phyloP scores from a whole-genome alignment of 2,888 invertebrate genomes.

The Xestia sexstrigata region DNA sequence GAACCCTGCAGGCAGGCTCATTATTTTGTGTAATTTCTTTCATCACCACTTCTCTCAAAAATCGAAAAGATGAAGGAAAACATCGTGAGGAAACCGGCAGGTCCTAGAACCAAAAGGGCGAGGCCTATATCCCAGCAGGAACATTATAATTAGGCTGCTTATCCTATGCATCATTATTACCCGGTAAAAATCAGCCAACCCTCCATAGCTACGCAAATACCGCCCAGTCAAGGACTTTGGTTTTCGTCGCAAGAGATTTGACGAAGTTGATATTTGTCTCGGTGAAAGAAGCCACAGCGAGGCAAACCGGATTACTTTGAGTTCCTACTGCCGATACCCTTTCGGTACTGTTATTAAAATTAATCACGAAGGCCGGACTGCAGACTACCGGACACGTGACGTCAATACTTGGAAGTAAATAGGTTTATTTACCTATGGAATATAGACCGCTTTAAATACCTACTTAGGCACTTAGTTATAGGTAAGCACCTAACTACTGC shows the following conservation, averaged over 20 bases:
- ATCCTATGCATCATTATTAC: neutral
- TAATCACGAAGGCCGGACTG: conserved; percentile 60
- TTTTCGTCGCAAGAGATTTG: conserved; percentile 33
- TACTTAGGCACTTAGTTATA: neutral
- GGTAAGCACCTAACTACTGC: neutral
- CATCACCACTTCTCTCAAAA: neutral
- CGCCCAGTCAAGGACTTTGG: conserved; percentile 39
- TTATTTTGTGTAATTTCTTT: neutral
- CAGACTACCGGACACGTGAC: conserved; percentile 55
- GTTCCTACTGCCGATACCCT: conserved; percentile 66
- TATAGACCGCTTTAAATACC: neutral
- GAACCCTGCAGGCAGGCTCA: neutral
- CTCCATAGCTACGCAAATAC: conserved; percentile 13
- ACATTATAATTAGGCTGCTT: too few species aligned
- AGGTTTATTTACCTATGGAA: conserved; percentile 7
- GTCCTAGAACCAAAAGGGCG: neutral
- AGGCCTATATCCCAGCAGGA: too few species aligned
- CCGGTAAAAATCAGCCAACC: neutral
- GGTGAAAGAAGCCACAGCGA: conserved; percentile 67
- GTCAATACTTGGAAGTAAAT: conserved; percentile 30
- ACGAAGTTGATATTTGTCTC: conserved; percentile 43
- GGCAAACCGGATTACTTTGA: conserved; percentile 64
- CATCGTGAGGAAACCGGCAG: neutral
- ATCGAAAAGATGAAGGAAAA: neutral
- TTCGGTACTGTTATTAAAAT: conserved; percentile 63